Evolutionary conservation across 2,888 invertebrate species (phyloP), one percentile per base, ranked within the genome.

Genomic region (Lasioglossum malachurum): DNA sequence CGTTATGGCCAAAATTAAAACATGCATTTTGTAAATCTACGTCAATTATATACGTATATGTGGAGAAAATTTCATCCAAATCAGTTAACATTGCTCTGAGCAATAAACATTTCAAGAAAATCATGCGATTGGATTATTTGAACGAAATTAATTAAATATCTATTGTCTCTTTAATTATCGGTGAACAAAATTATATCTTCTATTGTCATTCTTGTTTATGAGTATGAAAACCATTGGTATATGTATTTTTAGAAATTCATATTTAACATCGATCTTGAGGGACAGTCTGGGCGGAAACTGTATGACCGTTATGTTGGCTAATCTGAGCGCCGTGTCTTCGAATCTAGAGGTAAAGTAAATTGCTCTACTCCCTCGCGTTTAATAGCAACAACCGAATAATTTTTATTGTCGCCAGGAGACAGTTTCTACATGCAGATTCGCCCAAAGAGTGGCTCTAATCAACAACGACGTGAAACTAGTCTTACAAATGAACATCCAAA

Each of bases 281-380:
- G 96, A 96, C 92, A 96, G 96, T 8, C 92, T 96, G 27, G 96
- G 96, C 46, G 96, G 96, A 72, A 96, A 96, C 93, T 96, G 96
- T 82, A 91, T 96, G 78, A 96, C 96, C 4, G 95, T 95, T 4
- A 96, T 96, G 96, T 92, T 96, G 79, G 96, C 96, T n/a, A 96
- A 95, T 5, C 88, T 96, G 69, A 95, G 95, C 41, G 81, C 95
- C 14, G 93, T 94, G 12, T 82, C 87, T 23, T 88, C 86, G 4
- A 95, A 95, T 90, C 84, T 95, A 16, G 93, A 94, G 91, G 95
- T 93, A n/a, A 2, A 60, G 23, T 16, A 19, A 41, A n/a, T n/a
- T 71, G 1, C 4, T 12, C 38, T n/a, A n/a, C 23, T 41, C 12
- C 0, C 10, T n/a, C 12, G 0, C n/a, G 14, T 2, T 41, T 14